phyloP scores from a whole-genome alignment of 2,113 vertebrate genomes.

The Pontoporia blainvillei region DNA sequence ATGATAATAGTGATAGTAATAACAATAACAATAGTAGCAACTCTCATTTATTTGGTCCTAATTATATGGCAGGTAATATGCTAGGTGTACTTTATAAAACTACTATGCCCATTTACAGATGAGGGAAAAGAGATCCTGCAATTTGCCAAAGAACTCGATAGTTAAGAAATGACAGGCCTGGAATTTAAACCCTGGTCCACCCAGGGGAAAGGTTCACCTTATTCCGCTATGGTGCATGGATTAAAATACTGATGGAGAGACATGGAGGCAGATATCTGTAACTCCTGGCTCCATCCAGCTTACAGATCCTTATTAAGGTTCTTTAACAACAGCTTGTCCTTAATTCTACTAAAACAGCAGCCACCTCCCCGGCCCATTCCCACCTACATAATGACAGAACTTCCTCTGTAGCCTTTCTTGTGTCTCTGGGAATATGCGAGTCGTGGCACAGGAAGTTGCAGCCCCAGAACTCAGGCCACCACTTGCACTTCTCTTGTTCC shows the following conservation, averaged over 20 bases:
- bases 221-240: background rate
- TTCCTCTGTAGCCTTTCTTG: background rate
- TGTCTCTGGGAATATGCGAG: background rate
- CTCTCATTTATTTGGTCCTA: background rate
- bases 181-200: background rate
- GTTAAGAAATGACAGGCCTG: background rate
- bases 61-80: background rate
- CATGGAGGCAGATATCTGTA: too few species aligned
- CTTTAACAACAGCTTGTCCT: background rate
- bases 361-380: background rate
- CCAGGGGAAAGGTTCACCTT: background rate
- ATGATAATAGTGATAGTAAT: background rate
- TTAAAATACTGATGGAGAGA: background rate
- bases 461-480: background rate
- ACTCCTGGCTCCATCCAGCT: background rate
- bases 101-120: background rate
- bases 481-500: background rate
- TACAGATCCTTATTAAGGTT: background rate
- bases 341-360: background rate
- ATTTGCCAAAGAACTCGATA: background rate
- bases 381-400: too few species aligned
- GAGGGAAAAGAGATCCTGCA: background rate
- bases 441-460: fast-evolving
- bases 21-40: background rate
- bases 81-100: background rate